A percentile compares a stretch with the other conserved stretches of the same genome.
These are phyloP conservation scores for Cephus pygmeus DNA, from an alignment of 2,888 invertebrate species.

Conservation along the genomic window DNA sequence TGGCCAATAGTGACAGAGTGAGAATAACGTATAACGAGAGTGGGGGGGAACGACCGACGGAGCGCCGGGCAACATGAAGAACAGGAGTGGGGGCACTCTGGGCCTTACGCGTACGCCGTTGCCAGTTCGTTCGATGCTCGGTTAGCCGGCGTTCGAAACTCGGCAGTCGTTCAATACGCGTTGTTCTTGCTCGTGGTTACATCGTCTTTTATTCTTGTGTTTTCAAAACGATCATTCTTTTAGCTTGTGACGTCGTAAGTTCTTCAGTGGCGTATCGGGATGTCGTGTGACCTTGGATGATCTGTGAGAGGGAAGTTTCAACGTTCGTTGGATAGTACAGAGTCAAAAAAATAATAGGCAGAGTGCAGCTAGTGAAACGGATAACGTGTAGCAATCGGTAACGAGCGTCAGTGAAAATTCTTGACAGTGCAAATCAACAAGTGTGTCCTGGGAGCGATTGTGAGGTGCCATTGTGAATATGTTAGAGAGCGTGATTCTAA, in stretches of 20 bases:
- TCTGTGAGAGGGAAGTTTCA: not conserved
- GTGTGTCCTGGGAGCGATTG: conserved; percentile 23
- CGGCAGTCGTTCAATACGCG: conserved; percentile 34
- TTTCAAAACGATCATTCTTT: not conserved
- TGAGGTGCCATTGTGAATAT: not conserved
- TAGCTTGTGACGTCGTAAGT: not conserved
- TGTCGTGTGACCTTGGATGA: not conserved
- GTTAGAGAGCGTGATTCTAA: not conserved
- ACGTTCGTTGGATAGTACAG: not conserved
- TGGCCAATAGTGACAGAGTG: not conserved
- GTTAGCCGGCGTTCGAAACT: conserved; percentile 29
- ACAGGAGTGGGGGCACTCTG: conserved; percentile 19
- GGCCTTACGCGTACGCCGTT: conserved; percentile 48
- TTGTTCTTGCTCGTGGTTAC: conserved; percentile 2
- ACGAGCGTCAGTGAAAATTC: not conserved
- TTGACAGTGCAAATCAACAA: conserved; percentile 37
- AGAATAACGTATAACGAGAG: not conserved
- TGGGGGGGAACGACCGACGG: not conserved
- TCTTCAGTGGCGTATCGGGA: not conserved
- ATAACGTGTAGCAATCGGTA: not conserved
- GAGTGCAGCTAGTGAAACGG: not conserved
- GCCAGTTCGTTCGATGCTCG: conserved; percentile 42
- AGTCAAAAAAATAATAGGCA: not conserved
- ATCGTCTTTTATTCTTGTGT: not conserved
- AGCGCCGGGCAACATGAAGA: not conserved